These are phyloP conservation scores for Aphrophora alni DNA, from an alignment of 2,888 invertebrate species.

Conservation along the genomic window DNA sequence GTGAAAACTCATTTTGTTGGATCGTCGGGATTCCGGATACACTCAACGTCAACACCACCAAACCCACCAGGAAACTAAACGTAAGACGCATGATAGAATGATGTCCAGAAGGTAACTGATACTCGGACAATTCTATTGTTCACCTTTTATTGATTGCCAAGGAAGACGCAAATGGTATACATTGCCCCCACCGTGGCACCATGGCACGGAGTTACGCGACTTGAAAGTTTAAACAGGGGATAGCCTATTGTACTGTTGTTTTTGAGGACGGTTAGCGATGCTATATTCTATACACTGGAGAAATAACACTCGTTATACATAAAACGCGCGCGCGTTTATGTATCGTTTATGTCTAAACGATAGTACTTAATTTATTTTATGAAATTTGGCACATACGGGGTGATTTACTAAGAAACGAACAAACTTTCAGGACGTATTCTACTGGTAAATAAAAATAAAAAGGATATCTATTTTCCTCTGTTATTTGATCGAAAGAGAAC, in stretches of 20 bases:
- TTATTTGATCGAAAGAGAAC: too few species aligned
- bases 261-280: too few species aligned
- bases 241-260: background rate
- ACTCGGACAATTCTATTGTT: background rate
- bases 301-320: too few species aligned
- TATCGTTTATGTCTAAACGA: too few species aligned
- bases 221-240: background rate
- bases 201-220: background rate
- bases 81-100: background rate
- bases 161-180: background rate
- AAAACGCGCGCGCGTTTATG: too few species aligned
- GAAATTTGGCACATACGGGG: too few species aligned
- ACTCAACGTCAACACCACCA: background rate
- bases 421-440: too few species aligned
- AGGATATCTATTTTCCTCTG: too few species aligned
- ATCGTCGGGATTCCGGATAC: slow-evolving; percentile 19
- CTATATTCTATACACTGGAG: too few species aligned
- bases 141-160: slow-evolving; percentile 6
- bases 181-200: background rate
- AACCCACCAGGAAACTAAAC: background rate
- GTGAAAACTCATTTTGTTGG: background rate
- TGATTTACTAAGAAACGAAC: too few species aligned
- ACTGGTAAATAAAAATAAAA: too few species aligned
- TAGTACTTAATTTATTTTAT: too few species aligned
- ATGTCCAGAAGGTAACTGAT: background rate